Evolutionary conservation across 2,113 vertebrate species (phyloP), one percentile per base, ranked within the genome.

Genomic region (Calypte anna): DNA sequence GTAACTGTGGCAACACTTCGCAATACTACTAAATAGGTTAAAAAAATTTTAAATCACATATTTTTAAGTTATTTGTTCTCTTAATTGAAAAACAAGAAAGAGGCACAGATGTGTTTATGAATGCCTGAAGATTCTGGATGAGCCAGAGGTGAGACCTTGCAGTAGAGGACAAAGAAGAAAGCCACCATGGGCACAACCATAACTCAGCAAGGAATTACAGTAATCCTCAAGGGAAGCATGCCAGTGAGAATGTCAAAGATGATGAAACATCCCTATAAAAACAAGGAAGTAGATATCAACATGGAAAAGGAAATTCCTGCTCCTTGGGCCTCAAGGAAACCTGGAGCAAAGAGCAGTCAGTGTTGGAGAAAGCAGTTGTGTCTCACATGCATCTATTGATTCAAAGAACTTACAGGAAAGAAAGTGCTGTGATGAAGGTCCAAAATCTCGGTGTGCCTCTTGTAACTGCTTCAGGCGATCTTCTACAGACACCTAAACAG

Each of bases 381-480:
- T 51, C 20, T 79, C 28, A 64, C 14, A 67, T 4, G 3, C 3
- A 44, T 50, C 46, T 48, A 54, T 25, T 72, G 82, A 89, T 68
- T 79, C 59, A 87, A 70, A 74, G 48, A 95, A 98, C 99, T 98
- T 98, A 99, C 99, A 98, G 91, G 99, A 99, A 90, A 99, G 98
- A 96, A 99, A 99, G 96, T 99, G 99, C 94, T 99, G 99, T 36
- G 99, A 99, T 63, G 98, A 98, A 59, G 99, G 99, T 88, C 99
- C 99, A 89, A 99, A 99, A 96, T 99, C 99, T 96, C 98, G 93
- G 79, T 99, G 99, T 66, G 99, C 99, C 97, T 99, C 99, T 77
- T 99, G 99, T 70, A 99, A 98, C 51, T 99, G 98, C 90, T 98
- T 99, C 96, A 99, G 98, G 88, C 98, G 98, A 95, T 99, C 99